phyloP scores from a whole-genome alignment of 1,140 invertebrate species.

The Aphaenogaster floridana region DNA sequence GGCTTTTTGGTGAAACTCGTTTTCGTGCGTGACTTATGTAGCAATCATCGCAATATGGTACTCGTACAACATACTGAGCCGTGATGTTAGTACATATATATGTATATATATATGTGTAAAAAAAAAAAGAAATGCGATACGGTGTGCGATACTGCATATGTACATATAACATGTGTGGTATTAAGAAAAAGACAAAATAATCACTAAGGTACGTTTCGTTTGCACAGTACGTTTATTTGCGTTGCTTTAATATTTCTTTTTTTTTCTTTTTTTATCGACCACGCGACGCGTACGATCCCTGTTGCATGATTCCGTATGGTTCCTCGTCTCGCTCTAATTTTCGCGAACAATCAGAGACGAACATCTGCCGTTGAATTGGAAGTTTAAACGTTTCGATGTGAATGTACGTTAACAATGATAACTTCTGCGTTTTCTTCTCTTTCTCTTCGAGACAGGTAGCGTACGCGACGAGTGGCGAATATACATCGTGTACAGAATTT shows the following conservation, averaged over 20 bases:
- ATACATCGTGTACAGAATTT: constrained; percentile 76
- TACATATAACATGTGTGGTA: constrained; percentile 51
- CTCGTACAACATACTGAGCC: constrained; percentile 22
- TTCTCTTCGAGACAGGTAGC: constrained; percentile 63
- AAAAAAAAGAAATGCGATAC: constrained; percentile 68
- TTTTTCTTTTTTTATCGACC: constrained; percentile 68
- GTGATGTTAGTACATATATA: constrained; percentile 56
- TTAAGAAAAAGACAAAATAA: constrained; percentile 83
- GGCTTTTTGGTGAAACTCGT: constrained; percentile 1
- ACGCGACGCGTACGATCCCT: constrained; percentile 72
- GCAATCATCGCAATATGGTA: constrained; percentile 36
- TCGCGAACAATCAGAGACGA: not conserved
- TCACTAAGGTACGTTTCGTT: constrained; percentile 82
- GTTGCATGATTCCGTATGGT: not conserved
- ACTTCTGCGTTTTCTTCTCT: too few relatives aligned
- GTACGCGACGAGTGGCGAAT: constrained; percentile 70
- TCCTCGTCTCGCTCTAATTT: not conserved
- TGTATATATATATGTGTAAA: not conserved
- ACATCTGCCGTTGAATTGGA: not conserved
- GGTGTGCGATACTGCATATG: constrained; percentile 61
- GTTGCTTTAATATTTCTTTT: constrained; percentile 74
- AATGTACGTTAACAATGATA: not conserved
- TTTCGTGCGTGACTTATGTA: constrained; percentile 10
- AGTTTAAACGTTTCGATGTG: not conserved
- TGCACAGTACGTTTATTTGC: constrained; percentile 82